Evolutionary conservation across 2,888 invertebrate species (phyloP).

Genomic region (Cephalotes varians): DNA sequence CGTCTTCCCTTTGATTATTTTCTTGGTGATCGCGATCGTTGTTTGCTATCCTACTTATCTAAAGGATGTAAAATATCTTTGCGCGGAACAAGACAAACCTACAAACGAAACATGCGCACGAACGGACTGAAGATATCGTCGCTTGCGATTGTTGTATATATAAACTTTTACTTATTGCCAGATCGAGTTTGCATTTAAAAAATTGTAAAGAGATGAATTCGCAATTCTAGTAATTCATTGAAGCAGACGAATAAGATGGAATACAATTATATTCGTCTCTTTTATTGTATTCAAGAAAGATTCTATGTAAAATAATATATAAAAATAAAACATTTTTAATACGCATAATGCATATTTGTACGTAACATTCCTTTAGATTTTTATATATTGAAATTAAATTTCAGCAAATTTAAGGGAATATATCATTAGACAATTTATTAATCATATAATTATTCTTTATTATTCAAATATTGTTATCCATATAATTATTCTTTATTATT

Average conservation of each 20-base stretch:
- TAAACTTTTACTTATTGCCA: slow-evolving; percentile 10
- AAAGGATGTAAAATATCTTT: slow-evolving; percentile 57
- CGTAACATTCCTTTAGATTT: background rate
- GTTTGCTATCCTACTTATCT: slow-evolving; percentile 61
- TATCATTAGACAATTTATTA: no score
- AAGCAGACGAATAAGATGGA: background rate
- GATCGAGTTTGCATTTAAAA: background rate
- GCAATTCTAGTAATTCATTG: background rate
- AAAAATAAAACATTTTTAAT: background rate
- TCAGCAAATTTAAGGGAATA: background rate
- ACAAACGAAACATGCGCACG: slow-evolving; percentile 66
- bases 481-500: background rate
- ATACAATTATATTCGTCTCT: background rate
- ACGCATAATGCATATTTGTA: background rate
- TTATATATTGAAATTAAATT: background rate
- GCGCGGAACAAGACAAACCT: slow-evolving; percentile 56
- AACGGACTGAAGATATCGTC: slow-evolving; percentile 64
- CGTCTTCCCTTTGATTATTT: background rate
- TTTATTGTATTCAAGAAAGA: background rate
- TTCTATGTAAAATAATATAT: background rate
- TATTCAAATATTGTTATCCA: background rate
- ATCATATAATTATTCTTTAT: background rate
- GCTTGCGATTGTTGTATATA: background rate
- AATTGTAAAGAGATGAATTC: background rate
- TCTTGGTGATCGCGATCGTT: background rate